Evolutionary conservation across 2,113 vertebrate genomes (phyloP).

Genomic region (Cephalopterus ornatus): DNA sequence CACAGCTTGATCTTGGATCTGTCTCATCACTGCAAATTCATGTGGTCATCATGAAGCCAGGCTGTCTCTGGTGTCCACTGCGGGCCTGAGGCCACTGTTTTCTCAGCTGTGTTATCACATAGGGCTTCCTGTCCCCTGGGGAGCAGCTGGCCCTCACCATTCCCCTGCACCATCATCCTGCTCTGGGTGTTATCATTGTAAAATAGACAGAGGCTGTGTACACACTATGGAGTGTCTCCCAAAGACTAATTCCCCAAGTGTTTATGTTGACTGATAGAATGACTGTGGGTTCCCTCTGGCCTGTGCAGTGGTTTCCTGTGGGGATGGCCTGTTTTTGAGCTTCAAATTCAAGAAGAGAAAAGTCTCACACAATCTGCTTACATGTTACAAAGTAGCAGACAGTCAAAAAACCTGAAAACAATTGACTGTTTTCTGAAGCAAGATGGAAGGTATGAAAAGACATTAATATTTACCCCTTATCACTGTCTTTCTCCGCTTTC

Average conservation of each 20-base stretch:
- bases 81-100: not conserved
- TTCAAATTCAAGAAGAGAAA: not conserved
- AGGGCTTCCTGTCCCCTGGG: not conserved
- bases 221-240: not conserved
- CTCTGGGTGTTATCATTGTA: not conserved
- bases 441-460: not conserved
- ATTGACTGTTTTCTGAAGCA: not conserved
- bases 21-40: not conserved
- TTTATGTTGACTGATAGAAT: not conserved
- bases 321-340: not conserved
- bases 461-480: constrained; percentile 32
- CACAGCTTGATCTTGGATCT: not conserved
- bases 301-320: not conserved
- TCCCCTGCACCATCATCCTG: not conserved
- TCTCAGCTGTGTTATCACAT: not conserved
- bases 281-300: not conserved
- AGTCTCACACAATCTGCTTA: not conserved
- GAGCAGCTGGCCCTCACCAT: not conserved
- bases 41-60: not conserved
- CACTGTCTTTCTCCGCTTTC: constrained; percentile 60
- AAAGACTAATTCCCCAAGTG: not conserved
- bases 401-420: not conserved
- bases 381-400: not conserved
- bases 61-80: not conserved
- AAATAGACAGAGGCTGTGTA: not conserved